These are phyloP conservation scores for Lethocerus indicus DNA, from an alignment of 1,140 invertebrate genomes.

Conservation along the genomic window DNA sequence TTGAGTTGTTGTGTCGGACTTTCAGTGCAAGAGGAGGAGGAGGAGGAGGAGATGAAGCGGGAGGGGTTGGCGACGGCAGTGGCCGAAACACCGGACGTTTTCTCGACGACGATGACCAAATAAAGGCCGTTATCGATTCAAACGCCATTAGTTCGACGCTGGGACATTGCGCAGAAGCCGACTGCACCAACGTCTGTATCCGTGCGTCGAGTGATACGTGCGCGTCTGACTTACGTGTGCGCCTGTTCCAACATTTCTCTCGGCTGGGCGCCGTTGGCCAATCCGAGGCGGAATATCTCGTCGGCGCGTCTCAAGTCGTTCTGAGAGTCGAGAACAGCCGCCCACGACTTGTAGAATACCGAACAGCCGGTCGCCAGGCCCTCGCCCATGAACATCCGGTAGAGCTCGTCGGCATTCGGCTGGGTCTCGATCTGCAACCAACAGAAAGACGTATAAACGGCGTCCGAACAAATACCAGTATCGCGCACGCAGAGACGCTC, in stretches of 20 bases:
- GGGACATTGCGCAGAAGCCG: conserved; percentile 1
- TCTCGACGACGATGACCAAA: too few species aligned
- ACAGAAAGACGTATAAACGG: too few species aligned
- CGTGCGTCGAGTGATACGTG: too few species aligned
- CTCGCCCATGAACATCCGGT: conserved; percentile 51
- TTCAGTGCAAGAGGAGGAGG: too few species aligned
- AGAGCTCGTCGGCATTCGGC: conserved; percentile 53
- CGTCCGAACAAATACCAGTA: too few species aligned
- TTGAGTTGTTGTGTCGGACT: too few species aligned
- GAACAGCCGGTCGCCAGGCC: conserved; percentile 62
- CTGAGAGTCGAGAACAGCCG: conserved; percentile 56
- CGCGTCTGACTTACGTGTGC: conserved; percentile 42
- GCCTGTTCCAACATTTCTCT: conserved; percentile 51
- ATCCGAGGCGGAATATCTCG: conserved; percentile 51
- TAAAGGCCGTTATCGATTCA: too few species aligned
- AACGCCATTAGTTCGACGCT: too few species aligned
- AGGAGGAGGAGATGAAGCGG: too few species aligned
- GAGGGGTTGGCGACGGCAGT: too few species aligned
- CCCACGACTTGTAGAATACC: conserved; percentile 63
- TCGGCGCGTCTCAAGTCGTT: conserved; percentile 58
- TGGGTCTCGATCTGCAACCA: conserved; percentile 49
- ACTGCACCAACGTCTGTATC: conserved; percentile 17
- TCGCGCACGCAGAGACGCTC: too few species aligned
- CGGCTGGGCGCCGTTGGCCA: conserved; percentile 49
- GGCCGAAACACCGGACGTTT: too few species aligned